Evolutionary conservation across 2,888 invertebrate species (phyloP).

Genomic region (Erpobdella octoculata): DNA sequence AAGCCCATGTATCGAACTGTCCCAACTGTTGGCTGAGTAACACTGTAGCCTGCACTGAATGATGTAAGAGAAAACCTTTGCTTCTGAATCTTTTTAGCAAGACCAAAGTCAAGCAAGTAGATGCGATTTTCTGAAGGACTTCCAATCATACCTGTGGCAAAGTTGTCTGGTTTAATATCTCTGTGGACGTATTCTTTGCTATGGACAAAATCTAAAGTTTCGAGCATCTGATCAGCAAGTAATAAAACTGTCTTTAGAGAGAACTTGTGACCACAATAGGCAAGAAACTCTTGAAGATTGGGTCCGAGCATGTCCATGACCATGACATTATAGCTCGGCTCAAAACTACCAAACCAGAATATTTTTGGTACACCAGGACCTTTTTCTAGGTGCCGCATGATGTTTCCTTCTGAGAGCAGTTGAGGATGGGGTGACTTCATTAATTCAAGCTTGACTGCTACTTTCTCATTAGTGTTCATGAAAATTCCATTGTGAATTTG

Average conservation of each 20-base stretch:
- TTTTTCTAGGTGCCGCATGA: slow-evolving; percentile 32
- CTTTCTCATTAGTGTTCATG: slow-evolving; percentile 21
- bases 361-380: slow-evolving; percentile 35
- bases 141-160: slow-evolving; percentile 46
- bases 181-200: slow-evolving; percentile 95
- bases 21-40: slow-evolving; percentile 31
- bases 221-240: slow-evolving; percentile 33
- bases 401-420: slow-evolving; percentile 34
- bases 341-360: slow-evolving; percentile 34
- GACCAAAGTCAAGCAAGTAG: slow-evolving; percentile 52
- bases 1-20: slow-evolving; percentile 33
- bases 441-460: slow-evolving; percentile 34
- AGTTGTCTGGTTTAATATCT: slow-evolving; percentile 63
- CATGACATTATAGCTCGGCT: slow-evolving; percentile 28
- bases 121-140: slow-evolving; percentile 22
- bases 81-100: slow-evolving; percentile 41
- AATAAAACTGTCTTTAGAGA: slow-evolving; percentile 32
- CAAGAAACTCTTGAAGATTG: slow-evolving; percentile 32
- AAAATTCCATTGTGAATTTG: slow-evolving; percentile 31
- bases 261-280: slow-evolving; percentile 28
- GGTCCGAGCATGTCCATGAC: slow-evolving; percentile 35
- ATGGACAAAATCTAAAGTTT: slow-evolving; percentile 71
- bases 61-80: slow-evolving; percentile 38
- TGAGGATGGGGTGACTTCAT: slow-evolving; percentile 19
- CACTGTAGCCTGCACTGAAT: slow-evolving; percentile 26